Evolutionary conservation across 1,140 invertebrate species (phyloP), one percentile per base, ranked within the genome.

Genomic region (Leptopilina clavipes): DNA sequence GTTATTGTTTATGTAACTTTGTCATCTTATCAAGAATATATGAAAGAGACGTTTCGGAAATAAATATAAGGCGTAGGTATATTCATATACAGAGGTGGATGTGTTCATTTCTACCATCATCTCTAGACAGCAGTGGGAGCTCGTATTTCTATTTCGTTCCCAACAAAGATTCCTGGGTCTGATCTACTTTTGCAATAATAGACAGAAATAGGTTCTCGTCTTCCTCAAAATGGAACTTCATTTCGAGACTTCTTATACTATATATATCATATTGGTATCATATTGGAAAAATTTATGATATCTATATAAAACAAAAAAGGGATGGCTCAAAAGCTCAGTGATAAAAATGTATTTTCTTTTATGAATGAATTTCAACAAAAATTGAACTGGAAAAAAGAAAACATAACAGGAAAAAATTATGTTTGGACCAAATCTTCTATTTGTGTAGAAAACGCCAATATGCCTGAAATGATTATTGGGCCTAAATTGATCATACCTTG

Each of bases 111-210:
- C n/a, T n/a, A n/a, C n/a, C 22, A 2, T 9, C 11, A 1, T 31
- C 31, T 25, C 56, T 59, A 5, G 22, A 59, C 19, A 59, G 56
- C 56, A 59, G 56, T 65, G 22, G 1, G 25, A 2, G 56, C 19
- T 65, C 56, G 59, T 31, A 31, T 40, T 65, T 31, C 22, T 65
- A 65, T 65, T 65, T 65, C 59, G 59, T 31, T 22, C 22, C 59
- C 59, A 65, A 31, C 37, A 12, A 65, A 31, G 12, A 65, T 65
- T 65, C 25, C 59, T 31, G 25, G 59, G 19, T 6, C 22, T 65
- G 59, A 65, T 65, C 59, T n/a, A n/a, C 59, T 37, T 65, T 22
- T 65, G 59, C 59, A 31, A 65, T 52, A 52, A 52, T 65, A 65
- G 22, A 65, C 59, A 65, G 22, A 22, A 65, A 65, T 31, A 52